Evolutionary conservation across 2,113 vertebrate genomes (phyloP).

Genomic region (Myodes glareolus): DNA sequence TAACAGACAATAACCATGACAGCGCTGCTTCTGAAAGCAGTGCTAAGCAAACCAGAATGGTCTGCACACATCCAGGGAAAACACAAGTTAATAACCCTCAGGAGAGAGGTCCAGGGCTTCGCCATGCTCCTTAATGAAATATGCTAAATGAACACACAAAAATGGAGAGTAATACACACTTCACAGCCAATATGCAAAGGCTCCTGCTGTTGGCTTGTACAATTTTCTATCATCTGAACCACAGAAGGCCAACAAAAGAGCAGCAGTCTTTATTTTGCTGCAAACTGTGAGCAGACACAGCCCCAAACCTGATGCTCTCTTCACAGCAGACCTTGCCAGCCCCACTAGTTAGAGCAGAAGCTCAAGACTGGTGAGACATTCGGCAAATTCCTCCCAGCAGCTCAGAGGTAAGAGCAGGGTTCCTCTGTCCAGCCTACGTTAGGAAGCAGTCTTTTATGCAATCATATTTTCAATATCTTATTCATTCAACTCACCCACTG

Average conservation of each 20-base stretch:
- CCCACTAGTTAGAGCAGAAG: neutral
- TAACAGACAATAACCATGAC: neutral
- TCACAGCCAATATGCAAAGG: neutral
- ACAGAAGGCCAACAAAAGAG: neutral
- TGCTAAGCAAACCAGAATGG: neutral
- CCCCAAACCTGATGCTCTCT: neutral
- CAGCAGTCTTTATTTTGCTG: neutral
- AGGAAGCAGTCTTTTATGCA: neutral
- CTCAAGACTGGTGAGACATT: neutral
- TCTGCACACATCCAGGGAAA: neutral
- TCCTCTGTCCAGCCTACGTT: neutral
- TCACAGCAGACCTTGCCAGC: neutral
- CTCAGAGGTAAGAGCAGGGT: neutral
- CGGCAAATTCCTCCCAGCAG: neutral
- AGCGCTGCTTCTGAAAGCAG: neutral
- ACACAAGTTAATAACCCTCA: neutral
- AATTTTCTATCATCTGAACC: neutral
- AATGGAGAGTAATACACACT: neutral
- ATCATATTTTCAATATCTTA: neutral
- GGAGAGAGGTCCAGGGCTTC: neutral
- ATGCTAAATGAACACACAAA: neutral
- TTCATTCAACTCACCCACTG: neutral
- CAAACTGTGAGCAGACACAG: neutral
- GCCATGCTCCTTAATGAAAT: neutral
- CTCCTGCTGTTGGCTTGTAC: neutral